phyloP scores from a whole-genome alignment of 2,888 invertebrate species.

The Lochmaea capreae region DNA sequence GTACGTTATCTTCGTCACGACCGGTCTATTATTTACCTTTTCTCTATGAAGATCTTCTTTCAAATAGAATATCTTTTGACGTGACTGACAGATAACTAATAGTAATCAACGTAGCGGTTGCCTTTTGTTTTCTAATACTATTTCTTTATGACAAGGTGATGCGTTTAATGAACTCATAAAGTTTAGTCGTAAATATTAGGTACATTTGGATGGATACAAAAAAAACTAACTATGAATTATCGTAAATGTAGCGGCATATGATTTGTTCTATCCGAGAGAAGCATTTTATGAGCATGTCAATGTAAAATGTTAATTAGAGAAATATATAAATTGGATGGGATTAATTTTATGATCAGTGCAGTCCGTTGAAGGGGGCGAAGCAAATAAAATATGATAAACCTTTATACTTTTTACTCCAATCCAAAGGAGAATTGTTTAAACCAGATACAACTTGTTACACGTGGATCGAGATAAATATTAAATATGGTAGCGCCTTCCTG shows the following conservation, averaged over 20 bases:
- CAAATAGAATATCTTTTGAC: background rate
- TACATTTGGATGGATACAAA: background rate
- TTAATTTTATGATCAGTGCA: too few relatives aligned
- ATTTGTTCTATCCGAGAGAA: background rate
- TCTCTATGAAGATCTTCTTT: background rate
- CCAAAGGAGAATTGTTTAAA: too few relatives aligned
- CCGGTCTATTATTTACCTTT: conserved; percentile 4
- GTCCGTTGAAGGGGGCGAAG: too few relatives aligned
- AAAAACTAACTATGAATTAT: conserved; percentile 7
- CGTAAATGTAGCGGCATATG: conserved; percentile 2
- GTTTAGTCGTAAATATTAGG: conserved; percentile 9
- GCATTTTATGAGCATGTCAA: background rate
- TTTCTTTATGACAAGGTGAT: background rate
- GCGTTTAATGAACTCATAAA: conserved; percentile 11
- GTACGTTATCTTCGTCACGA: background rate
- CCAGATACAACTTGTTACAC: too few relatives aligned
- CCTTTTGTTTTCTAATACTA: background rate
- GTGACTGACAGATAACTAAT: conserved; percentile 3
- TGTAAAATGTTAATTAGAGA: background rate
- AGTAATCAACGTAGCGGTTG: conserved; percentile 3
- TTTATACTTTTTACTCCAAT: too few relatives aligned
- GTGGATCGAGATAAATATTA: too few relatives aligned
- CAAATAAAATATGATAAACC: too few relatives aligned
- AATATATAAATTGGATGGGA: too few relatives aligned
- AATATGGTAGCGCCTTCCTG: too few relatives aligned